Evolutionary conservation across 1,140 invertebrate genomes (phyloP).

Genomic region (Mya arenaria): DNA sequence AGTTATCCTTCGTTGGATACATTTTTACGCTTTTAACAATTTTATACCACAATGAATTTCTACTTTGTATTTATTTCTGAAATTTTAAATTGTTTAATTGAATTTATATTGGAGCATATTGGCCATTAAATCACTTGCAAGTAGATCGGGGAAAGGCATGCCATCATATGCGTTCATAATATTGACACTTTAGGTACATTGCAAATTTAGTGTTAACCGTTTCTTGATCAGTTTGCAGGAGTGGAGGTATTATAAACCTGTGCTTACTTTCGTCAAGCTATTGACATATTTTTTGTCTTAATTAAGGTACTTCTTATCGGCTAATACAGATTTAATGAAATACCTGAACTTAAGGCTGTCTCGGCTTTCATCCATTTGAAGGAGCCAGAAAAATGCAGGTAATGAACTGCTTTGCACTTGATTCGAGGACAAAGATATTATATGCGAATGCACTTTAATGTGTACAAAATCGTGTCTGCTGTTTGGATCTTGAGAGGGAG

Average conservation of each 20-base stretch:
- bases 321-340: conserved; percentile 55
- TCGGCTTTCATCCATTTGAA: not conserved
- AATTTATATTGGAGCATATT: not conserved
- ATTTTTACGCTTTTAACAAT: conserved; percentile 29
- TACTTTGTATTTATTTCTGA: conserved; percentile 17
- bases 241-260: too few species aligned
- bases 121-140: conserved; percentile 12
- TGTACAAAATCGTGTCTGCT: too few species aligned
- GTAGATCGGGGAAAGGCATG: conserved; percentile 32
- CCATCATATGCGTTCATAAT: conserved; percentile 44
- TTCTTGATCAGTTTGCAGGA: too few species aligned
- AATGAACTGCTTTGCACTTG: not conserved
- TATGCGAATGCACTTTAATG: too few species aligned
- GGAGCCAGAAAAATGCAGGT: conserved; percentile 37
- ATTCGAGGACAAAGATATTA: conserved; percentile 35
- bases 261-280: too few species aligned
- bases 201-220: conserved; percentile 46
- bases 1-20: conserved; percentile 31
- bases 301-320: not conserved
- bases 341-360: not conserved
- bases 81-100: conserved; percentile 27
- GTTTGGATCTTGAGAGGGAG: too few species aligned
- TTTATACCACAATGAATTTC: conserved; percentile 30
- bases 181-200: conserved; percentile 17
- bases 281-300: too few species aligned